Percentiles rank a stretch among this genome's conserved stretches.
Evolutionary conservation across 2,113 vertebrate species (phyloP).

Genomic region (Rynchops niger): DNA sequence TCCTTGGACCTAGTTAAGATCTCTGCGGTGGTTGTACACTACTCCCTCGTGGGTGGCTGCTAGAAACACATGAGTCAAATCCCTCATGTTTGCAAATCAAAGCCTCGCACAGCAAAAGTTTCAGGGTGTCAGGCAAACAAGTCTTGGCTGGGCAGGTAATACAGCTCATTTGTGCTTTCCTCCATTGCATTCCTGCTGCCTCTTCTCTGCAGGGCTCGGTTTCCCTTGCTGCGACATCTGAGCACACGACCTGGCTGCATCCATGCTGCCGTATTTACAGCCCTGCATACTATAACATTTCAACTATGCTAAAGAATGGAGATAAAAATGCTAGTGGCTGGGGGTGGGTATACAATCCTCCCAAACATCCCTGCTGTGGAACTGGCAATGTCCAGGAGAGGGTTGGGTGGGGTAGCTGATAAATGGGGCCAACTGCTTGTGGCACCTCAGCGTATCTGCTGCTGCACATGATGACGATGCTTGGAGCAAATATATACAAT

Average conservation of each 20-base stretch:
- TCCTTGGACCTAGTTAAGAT: neutral
- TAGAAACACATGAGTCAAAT: neutral
- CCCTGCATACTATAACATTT: neutral
- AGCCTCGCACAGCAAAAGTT: neutral
- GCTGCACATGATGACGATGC: neutral
- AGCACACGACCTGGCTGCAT: fast-evolving
- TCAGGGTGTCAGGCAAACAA: neutral
- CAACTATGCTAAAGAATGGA: neutral
- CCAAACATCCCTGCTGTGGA: neutral
- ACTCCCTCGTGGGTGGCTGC: neutral
- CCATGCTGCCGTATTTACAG: neutral
- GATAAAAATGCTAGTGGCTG: fast-evolving
- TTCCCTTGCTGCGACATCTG: neutral
- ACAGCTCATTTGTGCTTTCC: neutral
- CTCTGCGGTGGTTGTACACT: neutral
- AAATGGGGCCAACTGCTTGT: neutral
- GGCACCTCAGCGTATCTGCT: neutral
- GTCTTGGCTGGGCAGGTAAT: neutral
- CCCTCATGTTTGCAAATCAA: neutral
- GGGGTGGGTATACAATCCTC: neutral
- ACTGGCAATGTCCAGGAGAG: neutral
- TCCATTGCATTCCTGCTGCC: neutral
- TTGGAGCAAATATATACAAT: neutral
- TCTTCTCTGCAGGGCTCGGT: neutral
- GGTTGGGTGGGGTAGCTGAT: neutral